These are phyloP conservation scores for Caenorhabditis panamensis DNA, from an alignment of 2,888 invertebrate species.

Conservation along the genomic window DNA sequence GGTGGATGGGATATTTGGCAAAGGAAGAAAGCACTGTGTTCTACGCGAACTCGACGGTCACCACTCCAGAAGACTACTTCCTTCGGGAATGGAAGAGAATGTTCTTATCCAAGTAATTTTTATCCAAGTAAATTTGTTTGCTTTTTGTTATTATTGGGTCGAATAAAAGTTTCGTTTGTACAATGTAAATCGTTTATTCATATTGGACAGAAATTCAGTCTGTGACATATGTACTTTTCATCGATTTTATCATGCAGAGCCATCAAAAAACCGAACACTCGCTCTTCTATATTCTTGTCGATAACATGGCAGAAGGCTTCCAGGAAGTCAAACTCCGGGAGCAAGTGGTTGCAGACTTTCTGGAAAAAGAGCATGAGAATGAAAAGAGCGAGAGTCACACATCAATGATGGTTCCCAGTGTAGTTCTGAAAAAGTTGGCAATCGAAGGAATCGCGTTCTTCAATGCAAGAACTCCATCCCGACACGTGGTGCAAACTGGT, in stretches of 20 bases:
- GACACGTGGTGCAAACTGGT: slow-evolving; percentile 38
- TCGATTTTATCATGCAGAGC: slow-evolving; percentile 31
- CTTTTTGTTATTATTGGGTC: neutral
- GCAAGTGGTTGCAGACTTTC: slow-evolving; percentile 37
- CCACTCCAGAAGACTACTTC: neutral
- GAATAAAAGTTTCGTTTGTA: neutral
- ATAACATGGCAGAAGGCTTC: slow-evolving; percentile 46
- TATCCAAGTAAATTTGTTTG: too few relatives aligned
- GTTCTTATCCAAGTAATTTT: neutral
- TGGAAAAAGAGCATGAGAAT: slow-evolving; percentile 14
- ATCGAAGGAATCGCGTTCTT: slow-evolving; percentile 36
- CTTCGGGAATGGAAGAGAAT: slow-evolving; percentile 25
- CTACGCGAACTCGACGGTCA: slow-evolving; percentile 6
- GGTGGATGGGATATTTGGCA: slow-evolving; percentile 46
- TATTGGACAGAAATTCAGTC: slow-evolving; percentile 33
- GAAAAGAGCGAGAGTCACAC: neutral
- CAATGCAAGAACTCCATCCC: slow-evolving; percentile 24
- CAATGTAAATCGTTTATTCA: too few relatives aligned
- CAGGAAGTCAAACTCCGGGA: slow-evolving; percentile 38
- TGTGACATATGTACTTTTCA: slow-evolving; percentile 33
- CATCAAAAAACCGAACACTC: slow-evolving; percentile 38
- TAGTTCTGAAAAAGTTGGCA: slow-evolving; percentile 32
- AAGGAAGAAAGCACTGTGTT: slow-evolving; percentile 25
- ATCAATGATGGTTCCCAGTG: slow-evolving; percentile 25
- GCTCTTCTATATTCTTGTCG: slow-evolving; percentile 33